Evolutionary conservation across 2,797 vertebrate species (phyloP).

Genomic region (Graptemys geographica): DNA sequence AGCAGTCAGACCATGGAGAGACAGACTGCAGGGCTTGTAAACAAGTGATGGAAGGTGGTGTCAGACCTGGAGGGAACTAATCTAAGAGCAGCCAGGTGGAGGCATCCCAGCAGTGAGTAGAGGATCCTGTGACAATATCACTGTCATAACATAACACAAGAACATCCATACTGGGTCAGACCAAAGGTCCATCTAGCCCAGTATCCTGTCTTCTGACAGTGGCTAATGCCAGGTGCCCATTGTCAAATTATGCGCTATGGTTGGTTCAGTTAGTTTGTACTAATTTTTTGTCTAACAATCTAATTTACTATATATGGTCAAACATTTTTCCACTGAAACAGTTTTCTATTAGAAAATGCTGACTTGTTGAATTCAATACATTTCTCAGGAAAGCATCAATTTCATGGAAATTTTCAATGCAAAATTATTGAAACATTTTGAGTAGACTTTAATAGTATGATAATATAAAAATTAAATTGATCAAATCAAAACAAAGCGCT

Average conservation of each 20-base stretch:
- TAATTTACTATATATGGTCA: neutral
- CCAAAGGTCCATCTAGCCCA: too few relatives aligned
- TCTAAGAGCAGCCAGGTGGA: neutral
- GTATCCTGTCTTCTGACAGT: too few relatives aligned
- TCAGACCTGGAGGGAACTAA: neutral
- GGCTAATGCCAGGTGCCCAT: too few relatives aligned
- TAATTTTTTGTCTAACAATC: neutral
- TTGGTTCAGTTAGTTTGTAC: neutral
- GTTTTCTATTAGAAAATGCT: neutral
- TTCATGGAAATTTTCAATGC: neutral
- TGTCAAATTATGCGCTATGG: neutral
- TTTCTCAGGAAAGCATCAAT: neutral
- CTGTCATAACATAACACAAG: neutral
- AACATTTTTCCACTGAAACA: neutral
- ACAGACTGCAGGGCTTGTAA: neutral
- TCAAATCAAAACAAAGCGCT: neutral
- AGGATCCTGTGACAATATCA: neutral
- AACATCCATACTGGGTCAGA: too few relatives aligned
- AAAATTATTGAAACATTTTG: neutral
- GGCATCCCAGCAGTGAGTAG: neutral
- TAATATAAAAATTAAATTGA: neutral
- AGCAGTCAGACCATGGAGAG: neutral
- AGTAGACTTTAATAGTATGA: neutral
- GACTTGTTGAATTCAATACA: neutral
- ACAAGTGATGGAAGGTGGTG: neutral